Conservation (phyloP, 1,140 invertebrate genomes). For the Drosophila subobscura region DNA sequence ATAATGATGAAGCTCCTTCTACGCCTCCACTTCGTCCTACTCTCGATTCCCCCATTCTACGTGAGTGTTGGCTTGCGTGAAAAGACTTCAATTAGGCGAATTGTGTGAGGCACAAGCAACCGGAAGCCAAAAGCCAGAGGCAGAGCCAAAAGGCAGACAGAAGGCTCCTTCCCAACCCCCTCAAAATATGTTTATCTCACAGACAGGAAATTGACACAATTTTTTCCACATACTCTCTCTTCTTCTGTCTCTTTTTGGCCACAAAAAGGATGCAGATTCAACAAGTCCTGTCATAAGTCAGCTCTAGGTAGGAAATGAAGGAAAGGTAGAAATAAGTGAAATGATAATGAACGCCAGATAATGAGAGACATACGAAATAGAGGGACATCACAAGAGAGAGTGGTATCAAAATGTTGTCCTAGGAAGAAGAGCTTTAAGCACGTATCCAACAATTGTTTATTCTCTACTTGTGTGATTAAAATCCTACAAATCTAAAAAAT, state of each 20-base stretch:
- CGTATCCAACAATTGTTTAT: no score
- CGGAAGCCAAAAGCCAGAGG: conserved; percentile 29
- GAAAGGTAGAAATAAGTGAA: conserved; percentile 18
- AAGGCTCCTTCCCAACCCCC: background rate
- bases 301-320: conserved; percentile 22
- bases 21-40: background rate
- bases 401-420: background rate
- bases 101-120: conserved; percentile 35
- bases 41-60: conserved; percentile 1
- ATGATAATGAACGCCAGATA: conserved; percentile 29
- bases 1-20: conserved; percentile 48
- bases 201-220: conserved; percentile 61
- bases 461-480: no score
- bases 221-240: conserved; percentile 6
- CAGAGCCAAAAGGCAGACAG: background rate
- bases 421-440: no score
- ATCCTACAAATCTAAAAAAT: no score
- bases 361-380: background rate
- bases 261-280: conserved; percentile 42
- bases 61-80: conserved; percentile 58
- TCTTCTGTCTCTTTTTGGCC: no score
- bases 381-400: background rate
- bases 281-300: conserved; percentile 44
- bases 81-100: conserved; percentile 78
- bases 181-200: conserved; percentile 40